phyloP scores from a whole-genome alignment of 2,797 vertebrate genomes.

The Champsocephalus esox region DNA sequence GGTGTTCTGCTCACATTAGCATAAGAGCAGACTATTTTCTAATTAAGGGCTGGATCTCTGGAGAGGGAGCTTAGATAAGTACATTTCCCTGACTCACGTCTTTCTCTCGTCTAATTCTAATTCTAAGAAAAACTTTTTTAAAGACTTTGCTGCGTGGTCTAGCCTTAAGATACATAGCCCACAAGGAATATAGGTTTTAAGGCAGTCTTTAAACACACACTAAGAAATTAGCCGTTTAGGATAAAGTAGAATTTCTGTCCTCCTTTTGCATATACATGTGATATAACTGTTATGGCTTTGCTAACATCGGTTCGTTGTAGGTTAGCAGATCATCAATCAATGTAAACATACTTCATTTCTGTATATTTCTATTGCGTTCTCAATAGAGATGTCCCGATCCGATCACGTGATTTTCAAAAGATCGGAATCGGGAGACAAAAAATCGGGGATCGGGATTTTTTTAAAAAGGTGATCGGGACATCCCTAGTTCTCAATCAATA shows the following conservation, averaged over 20 bases:
- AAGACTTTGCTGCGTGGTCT: neutral
- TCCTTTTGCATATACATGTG: neutral
- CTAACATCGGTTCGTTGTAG: no score
- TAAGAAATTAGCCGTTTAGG: neutral
- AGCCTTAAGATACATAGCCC: neutral
- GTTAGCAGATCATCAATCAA: no score
- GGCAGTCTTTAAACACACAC: neutral
- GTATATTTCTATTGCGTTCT: no score
- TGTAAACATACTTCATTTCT: no score
- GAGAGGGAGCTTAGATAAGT: conserved; percentile 38
- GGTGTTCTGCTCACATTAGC: conserved; percentile 32
- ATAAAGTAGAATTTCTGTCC: neutral
- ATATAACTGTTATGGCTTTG: no score
- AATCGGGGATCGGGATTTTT: no score
- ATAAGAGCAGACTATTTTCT: conserved; percentile 36
- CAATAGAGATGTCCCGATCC: no score
- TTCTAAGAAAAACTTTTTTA: conserved; percentile 4
- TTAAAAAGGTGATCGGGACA: no score
- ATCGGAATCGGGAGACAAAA: no score
- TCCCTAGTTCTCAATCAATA: no score
- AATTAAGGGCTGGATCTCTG: conserved; percentile 52
- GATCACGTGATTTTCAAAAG: no score
- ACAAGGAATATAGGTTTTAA: neutral
- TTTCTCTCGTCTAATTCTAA: conserved; percentile 17
- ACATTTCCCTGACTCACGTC: conserved; percentile 28